A percentile compares a stretch with the other conserved stretches of the same genome.
Evolutionary conservation across 2,797 vertebrate species (phyloP).

Genomic region (Tiaroga cobitis): DNA sequence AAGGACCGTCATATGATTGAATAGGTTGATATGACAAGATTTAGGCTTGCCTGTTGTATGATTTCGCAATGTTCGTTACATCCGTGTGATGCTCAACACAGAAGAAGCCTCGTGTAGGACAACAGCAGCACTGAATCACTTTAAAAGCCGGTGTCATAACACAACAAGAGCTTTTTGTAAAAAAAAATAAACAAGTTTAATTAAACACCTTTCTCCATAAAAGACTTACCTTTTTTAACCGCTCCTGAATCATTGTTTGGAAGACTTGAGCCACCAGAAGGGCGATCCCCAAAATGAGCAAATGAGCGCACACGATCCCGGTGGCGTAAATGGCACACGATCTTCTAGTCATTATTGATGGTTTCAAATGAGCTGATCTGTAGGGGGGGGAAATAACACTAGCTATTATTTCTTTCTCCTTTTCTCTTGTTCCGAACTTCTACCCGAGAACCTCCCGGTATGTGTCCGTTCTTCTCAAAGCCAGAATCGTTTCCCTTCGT

Average conservation of each 20-base stretch:
- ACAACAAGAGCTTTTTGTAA: neutral
- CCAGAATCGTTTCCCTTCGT: neutral
- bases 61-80: neutral
- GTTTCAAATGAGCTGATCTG: neutral
- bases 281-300: constrained; percentile 82
- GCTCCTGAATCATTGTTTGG: constrained; percentile 81
- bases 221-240: constrained; percentile 80
- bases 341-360: constrained; percentile 76
- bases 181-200: neutral
- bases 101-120: neutral
- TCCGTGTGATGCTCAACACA: constrained; percentile 5
- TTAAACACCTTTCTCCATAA: neutral
- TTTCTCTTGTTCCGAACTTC: neutral
- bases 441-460: neutral
- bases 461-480: neutral
- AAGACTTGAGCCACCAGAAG: constrained; percentile 84
- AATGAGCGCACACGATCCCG: constrained; percentile 80
- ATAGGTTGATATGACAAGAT: neutral
- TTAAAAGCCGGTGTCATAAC: neutral
- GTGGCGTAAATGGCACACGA: constrained; percentile 84
- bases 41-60: too few species aligned
- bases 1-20: neutral
- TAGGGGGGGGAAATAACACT: neutral
- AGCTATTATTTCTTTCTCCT: neutral
- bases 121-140: neutral